These are phyloP conservation scores for Zaprionus vittiger DNA, from an alignment of 1,140 invertebrate species.

Conservation along the genomic window DNA sequence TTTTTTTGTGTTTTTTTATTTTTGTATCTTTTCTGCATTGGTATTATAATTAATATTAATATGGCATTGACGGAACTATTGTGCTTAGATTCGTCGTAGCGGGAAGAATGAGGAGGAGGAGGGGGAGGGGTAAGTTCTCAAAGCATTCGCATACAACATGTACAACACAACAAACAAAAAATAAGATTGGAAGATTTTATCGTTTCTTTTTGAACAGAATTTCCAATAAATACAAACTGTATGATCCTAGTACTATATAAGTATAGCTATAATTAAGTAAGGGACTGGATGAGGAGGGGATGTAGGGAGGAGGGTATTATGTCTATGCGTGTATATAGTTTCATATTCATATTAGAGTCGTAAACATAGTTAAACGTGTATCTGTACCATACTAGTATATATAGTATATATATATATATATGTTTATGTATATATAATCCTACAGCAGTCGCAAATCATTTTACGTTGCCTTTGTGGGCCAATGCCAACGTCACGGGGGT, in stretches of 20 bases:
- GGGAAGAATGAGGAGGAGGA: background rate
- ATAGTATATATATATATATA: conserved; percentile 26
- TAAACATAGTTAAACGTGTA: conserved; percentile 72
- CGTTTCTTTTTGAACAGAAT: conserved; percentile 59
- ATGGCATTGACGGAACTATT: conserved; percentile 71
- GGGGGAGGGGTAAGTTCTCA: conserved; percentile 2
- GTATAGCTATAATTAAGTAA: conserved; percentile 42
- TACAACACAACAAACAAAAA: conserved; percentile 67
- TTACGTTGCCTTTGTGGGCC: conserved; percentile 22
- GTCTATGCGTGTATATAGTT: conserved; percentile 51
- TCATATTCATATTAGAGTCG: conserved; percentile 37
- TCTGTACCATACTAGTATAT: conserved; percentile 33
- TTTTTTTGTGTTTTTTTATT: conserved; percentile 6
- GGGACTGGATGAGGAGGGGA: conserved; percentile 43
- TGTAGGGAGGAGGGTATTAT: conserved; percentile 4
- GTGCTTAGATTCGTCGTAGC: conserved; percentile 46
- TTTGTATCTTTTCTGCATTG: conserved; percentile 23
- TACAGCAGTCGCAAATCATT: conserved; percentile 73
- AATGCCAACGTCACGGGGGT: conserved; percentile 50
- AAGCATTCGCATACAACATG: conserved; percentile 56
- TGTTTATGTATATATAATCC: conserved; percentile 45
- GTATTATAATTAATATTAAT: conserved; percentile 74
- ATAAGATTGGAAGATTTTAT: conserved; percentile 63
- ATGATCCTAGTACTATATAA: conserved; percentile 33
- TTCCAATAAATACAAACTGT: conserved; percentile 71